phyloP scores from a whole-genome alignment of 2,888 invertebrate species.

The Sympetrum striolatum region DNA sequence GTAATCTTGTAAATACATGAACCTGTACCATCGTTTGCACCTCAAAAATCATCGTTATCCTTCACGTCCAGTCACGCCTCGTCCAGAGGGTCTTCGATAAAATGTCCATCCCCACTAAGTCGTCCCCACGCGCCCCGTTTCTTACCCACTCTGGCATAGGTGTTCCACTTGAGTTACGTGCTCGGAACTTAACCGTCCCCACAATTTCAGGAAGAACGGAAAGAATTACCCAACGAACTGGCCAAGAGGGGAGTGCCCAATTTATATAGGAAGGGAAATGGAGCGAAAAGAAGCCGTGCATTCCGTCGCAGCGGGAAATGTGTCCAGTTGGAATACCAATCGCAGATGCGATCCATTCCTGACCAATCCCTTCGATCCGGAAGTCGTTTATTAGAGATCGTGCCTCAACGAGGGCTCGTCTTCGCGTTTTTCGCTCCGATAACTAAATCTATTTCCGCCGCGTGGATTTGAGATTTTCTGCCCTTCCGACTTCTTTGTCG shows the following conservation, averaged over 20 bases:
- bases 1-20: no score
- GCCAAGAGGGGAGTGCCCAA: background rate
- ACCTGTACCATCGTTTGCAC: no score
- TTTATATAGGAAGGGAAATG: background rate
- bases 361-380: background rate
- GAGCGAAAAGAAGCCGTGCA: background rate
- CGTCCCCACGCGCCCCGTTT: background rate
- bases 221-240: background rate
- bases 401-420: background rate
- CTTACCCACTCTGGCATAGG: background rate
- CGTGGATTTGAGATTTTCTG: no score
- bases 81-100: background rate
- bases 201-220: background rate
- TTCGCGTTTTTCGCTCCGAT: no score
- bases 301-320: background rate
- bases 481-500: no score
- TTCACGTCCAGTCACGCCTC: background rate
- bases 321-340: background rate
- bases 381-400: background rate
- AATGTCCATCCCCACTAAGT: background rate
- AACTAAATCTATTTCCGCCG: no score
- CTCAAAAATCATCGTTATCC: no score
- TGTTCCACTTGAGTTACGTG: background rate
- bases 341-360: background rate
- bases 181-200: background rate